Base-by-base conservation (phyloP, 2,113 vertebrate species). In the Xenopus borealis region DNA sequence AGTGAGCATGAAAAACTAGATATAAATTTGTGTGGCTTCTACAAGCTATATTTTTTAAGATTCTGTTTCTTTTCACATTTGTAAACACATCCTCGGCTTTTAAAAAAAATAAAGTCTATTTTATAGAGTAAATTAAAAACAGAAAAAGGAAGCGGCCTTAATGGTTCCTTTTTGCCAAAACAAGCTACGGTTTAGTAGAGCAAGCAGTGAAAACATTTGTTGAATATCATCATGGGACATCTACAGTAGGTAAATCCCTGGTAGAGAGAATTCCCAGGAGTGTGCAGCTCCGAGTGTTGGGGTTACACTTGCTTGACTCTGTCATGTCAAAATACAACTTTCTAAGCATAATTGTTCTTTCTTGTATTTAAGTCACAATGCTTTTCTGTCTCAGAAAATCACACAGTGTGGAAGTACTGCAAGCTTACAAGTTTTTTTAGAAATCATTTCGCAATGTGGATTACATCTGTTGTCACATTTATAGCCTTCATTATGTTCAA, bases 341-440 rank as follows among this genome's bases (percentile, higher is more conserved):
- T 76, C 74, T 77, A 77, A 77, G 66, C 59, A 77, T 70, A 77
- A 77, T 77, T 77, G 73, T 77, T 77, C 59, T 70, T 77, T 70
- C 59, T 64, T 65, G 59, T 77, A 13, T 68, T 69, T 77, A 63
- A 77, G 59, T 76, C 73, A 61, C 58, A 27, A 11, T 23, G 58
- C 58, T 59, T 69, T 46, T 23, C 45, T 70, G 47, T 63, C 50
- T 62, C 55, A 46, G 66, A 77, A 50, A 77, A 77, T 64, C 67
- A 70, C 66, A 77, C 58, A 69, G 66, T 70, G 69, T 77, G 67
- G 69, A 70, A 69, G 67, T 70, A 69, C 64, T 57, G 59, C 59
- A 57, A n/a, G n/a, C 61, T 70, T 59, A 70, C 19, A 55, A 7
- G 58, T 47, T 75, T 62, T 52, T 40, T 50, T 50, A 10, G 47